Evolutionary conservation across 2,888 invertebrate species (phyloP).

Genomic region (Alsophila aescularia): DNA sequence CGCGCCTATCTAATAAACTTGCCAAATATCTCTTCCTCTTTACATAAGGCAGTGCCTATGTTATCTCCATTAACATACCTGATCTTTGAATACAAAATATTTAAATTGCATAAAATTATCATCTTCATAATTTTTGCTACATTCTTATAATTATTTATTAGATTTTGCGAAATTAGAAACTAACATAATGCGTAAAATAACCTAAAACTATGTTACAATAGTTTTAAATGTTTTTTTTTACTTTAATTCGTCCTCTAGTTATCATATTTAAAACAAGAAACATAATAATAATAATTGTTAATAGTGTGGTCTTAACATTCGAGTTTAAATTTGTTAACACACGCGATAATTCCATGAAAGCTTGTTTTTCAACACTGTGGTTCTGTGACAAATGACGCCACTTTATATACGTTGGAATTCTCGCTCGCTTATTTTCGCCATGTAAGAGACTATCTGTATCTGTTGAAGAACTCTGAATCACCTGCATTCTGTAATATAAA

Average conservation of each 20-base stretch:
- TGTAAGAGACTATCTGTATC: slow-evolving; percentile 17
- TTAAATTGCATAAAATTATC: too few species aligned
- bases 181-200: too few species aligned
- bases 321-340: slow-evolving; percentile 48
- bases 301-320: slow-evolving; percentile 42
- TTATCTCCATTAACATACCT: too few species aligned
- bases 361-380: slow-evolving; percentile 46
- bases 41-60: background rate
- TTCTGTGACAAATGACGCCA: slow-evolving; percentile 47
- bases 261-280: background rate
- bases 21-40: background rate
- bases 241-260: background rate
- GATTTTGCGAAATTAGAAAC: too few species aligned
- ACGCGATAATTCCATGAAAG: slow-evolving; percentile 42
- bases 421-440: slow-evolving; percentile 36
- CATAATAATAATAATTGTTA: background rate
- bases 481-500: background rate
- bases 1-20: slow-evolving; percentile 13
- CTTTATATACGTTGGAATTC: slow-evolving; percentile 49
- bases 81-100: too few species aligned
- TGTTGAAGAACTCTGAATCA: slow-evolving; percentile 5
- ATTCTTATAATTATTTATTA: too few species aligned
- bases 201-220: too few species aligned
- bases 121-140: too few species aligned
- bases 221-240: background rate